These are phyloP conservation scores for Pogoniulus pusillus DNA, from an alignment of 2,797 vertebrate species.

Conservation along the genomic window DNA sequence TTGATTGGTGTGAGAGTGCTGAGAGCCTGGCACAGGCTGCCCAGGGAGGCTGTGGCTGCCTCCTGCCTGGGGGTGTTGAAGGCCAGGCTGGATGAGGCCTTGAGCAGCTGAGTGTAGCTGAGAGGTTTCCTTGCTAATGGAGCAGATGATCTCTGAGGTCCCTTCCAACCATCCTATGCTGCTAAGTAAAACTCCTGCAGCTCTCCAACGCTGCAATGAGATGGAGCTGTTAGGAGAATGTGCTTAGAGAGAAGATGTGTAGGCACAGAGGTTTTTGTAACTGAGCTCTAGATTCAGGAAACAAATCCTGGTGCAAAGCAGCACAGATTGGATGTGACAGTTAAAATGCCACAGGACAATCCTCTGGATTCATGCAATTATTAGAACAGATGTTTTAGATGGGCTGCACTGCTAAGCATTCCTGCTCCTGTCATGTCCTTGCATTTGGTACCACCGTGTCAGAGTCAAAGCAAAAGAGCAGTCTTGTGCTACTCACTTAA, in stretches of 20 bases:
- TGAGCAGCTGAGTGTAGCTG: no score
- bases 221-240: background rate
- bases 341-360: background rate
- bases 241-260: background rate
- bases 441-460: background rate
- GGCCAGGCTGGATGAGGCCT: no score
- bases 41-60: no score
- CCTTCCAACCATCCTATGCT: no score
- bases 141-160: no score
- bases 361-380: background rate
- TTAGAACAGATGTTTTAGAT: background rate
- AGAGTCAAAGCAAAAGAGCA: background rate
- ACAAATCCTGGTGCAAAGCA: background rate
- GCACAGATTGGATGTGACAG: background rate
- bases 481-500: background rate
- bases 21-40: no score
- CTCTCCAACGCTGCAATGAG: background rate
- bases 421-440: background rate
- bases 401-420: background rate
- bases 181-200: background rate
- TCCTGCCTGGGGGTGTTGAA: no score
- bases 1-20: no score
- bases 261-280: background rate
- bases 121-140: no score
- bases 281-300: background rate